A percentile compares a stretch with the other conserved stretches of the same genome.
These are phyloP conservation scores for Morpho deidamia DNA, from an alignment of 2,888 invertebrate genomes.

Conservation along the genomic window DNA sequence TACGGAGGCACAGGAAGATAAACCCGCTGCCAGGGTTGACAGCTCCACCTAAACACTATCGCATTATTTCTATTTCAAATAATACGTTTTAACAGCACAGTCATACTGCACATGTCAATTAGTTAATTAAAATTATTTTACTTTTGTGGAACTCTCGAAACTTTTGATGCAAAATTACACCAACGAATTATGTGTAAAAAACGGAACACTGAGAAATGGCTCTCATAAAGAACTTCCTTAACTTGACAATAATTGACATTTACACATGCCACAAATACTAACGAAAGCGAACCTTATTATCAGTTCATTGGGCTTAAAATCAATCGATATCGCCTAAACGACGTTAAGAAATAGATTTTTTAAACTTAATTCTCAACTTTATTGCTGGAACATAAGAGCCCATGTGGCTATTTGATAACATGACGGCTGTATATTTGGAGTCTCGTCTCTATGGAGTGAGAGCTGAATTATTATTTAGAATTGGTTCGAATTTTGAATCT, in stretches of 20 bases:
- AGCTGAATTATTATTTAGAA: slow-evolving; percentile 8
- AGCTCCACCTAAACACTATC: no score
- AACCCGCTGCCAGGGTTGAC: no score
- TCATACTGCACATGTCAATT: no score
- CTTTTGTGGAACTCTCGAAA: no score
- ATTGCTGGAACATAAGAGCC: background rate
- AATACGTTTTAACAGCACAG: no score
- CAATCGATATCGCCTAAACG: no score
- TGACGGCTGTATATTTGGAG: background rate
- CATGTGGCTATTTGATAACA: background rate
- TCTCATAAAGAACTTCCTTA: slow-evolving; percentile 27
- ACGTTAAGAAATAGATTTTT: no score
- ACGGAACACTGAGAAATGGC: slow-evolving; percentile 7
- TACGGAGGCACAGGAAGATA: no score
- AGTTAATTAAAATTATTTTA: no score
- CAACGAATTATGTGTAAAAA: slow-evolving; percentile 1
- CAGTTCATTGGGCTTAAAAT: no score
- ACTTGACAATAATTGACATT: slow-evolving; percentile 25
- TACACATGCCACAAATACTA: background rate
- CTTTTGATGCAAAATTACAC: background rate
- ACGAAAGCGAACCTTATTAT: slow-evolving; percentile 10
- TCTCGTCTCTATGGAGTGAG: background rate
- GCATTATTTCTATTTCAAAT: no score
- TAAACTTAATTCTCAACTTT: slow-evolving; percentile 5
- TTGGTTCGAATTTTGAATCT: slow-evolving; percentile 33